These are phyloP conservation scores for Lampris incognitus DNA, from an alignment of 2,113 vertebrate species.

Conservation along the genomic window DNA sequence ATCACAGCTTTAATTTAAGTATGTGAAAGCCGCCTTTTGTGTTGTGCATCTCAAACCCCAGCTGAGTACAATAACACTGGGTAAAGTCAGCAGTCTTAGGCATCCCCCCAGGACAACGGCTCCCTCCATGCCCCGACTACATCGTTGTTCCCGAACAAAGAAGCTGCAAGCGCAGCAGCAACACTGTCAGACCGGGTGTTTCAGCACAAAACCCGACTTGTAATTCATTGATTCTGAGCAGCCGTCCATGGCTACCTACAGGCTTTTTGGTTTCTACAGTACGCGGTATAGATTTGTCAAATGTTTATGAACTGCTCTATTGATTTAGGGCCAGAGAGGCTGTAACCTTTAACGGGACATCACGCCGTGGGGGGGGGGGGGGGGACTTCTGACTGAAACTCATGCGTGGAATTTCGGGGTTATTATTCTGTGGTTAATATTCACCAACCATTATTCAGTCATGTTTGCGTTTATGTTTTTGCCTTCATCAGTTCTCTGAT, in stretches of 20 bases:
- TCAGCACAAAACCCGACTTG: slow-evolving; percentile 17
- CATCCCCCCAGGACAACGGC: slow-evolving; percentile 23
- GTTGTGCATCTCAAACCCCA: too few relatives aligned
- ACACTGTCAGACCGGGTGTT: slow-evolving; percentile 12
- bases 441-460: slow-evolving; percentile 23
- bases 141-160: slow-evolving; percentile 19
- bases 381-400: slow-evolving; percentile 26
- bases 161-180: slow-evolving; percentile 42
- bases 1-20: too few relatives aligned
- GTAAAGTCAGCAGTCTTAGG: background rate
- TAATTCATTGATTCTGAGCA: slow-evolving; percentile 49
- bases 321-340: slow-evolving; percentile 24
- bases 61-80: too few relatives aligned
- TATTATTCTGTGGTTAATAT: slow-evolving; percentile 18
- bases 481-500: slow-evolving; percentile 27
- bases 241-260: slow-evolving; percentile 11
- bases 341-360: slow-evolving; percentile 36
- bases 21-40: too few relatives aligned
- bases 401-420: slow-evolving; percentile 9
- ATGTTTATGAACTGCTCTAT: slow-evolving; percentile 37
- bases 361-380: slow-evolving; percentile 8
- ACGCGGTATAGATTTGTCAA: slow-evolving; percentile 21
- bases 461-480: slow-evolving; percentile 23
- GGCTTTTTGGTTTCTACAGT: slow-evolving; percentile 20
- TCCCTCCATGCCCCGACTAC: slow-evolving; percentile 5